These are phyloP conservation scores for Polypedilum pembai DNA, from an alignment of 1,140 invertebrate species.

Conservation along the genomic window DNA sequence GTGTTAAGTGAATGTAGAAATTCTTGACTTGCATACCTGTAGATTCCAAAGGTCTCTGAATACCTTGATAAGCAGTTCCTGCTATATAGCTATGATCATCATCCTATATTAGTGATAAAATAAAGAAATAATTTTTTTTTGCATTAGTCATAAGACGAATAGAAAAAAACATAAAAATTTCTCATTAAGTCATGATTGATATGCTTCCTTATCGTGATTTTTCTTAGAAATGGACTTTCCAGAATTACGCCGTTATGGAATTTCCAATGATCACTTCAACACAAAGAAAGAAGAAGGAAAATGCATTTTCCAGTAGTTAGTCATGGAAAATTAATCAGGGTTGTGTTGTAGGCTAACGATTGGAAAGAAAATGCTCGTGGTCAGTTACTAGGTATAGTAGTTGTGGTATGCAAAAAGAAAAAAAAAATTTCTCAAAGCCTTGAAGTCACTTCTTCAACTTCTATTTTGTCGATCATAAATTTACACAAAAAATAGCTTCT, in stretches of 20 bases:
- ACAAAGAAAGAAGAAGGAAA: too few species aligned
- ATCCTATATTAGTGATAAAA: background rate
- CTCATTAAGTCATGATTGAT: background rate
- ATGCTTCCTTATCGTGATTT: background rate
- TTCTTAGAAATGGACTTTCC: background rate
- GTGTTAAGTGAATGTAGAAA: background rate
- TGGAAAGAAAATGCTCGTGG: background rate
- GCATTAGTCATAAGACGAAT: background rate
- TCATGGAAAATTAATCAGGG: background rate
- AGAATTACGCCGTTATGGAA: background rate
- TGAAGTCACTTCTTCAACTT: background rate
- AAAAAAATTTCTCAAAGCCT: background rate
- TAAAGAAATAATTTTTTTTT: background rate
- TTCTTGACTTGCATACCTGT: background rate
- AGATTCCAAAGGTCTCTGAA: conserved; percentile 3
- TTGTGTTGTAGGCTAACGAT: background rate
- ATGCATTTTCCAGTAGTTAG: background rate
- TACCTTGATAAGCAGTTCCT: background rate
- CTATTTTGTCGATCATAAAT: background rate
- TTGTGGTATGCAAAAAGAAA: too few species aligned
- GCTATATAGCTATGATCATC: conserved; percentile 19
- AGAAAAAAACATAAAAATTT: background rate
- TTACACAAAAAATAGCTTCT: background rate
- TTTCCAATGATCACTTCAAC: background rate
- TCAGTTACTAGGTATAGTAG: background rate